A percentile compares a stretch with the other conserved stretches of the same genome.
These are phyloP conservation scores for Chelonus insularis DNA, from an alignment of 1,140 invertebrate species.

Conservation along the genomic window DNA sequence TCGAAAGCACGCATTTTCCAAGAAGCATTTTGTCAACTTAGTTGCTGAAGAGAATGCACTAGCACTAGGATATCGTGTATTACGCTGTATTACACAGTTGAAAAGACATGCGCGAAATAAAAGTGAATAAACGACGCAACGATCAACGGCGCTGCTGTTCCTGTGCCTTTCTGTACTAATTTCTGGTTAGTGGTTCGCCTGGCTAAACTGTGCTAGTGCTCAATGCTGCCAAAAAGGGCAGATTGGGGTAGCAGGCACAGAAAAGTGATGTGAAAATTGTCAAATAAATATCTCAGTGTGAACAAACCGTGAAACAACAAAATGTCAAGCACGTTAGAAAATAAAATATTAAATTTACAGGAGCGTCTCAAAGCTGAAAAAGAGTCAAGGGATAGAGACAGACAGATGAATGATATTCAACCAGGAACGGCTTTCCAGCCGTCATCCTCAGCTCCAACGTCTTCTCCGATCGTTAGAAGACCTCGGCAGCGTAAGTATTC, in stretches of 20 bases:
- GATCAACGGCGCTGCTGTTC: neutral
- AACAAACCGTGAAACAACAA: constrained; percentile 6
- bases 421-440: constrained; percentile 40
- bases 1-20: constrained; percentile 16
- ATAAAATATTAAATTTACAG: constrained; percentile 68
- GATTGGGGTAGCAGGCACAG: constrained; percentile 26
- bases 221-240: constrained; percentile 49
- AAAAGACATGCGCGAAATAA: neutral
- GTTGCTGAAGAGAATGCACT: neutral
- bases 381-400: constrained; percentile 62
- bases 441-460: constrained; percentile 41
- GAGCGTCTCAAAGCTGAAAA: constrained; percentile 68
- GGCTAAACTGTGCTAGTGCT: constrained; percentile 24
- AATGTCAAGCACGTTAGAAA: constrained; percentile 62
- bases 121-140: neutral
- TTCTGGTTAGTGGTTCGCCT: too few relatives aligned
- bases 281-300: constrained; percentile 13
- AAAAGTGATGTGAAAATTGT: constrained; percentile 31
- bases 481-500: constrained; percentile 50
- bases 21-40: constrained; percentile 18
- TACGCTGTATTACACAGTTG: neutral
- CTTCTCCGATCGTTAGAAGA: constrained; percentile 46
- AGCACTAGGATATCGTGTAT: too few relatives aligned
- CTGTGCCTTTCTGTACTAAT: too few relatives aligned
- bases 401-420: constrained; percentile 44